Percentiles rank a stretch among this genome's conserved stretches.
Conservation (phyloP, 2,888 invertebrate species). For the Cheilosia soror region DNA sequence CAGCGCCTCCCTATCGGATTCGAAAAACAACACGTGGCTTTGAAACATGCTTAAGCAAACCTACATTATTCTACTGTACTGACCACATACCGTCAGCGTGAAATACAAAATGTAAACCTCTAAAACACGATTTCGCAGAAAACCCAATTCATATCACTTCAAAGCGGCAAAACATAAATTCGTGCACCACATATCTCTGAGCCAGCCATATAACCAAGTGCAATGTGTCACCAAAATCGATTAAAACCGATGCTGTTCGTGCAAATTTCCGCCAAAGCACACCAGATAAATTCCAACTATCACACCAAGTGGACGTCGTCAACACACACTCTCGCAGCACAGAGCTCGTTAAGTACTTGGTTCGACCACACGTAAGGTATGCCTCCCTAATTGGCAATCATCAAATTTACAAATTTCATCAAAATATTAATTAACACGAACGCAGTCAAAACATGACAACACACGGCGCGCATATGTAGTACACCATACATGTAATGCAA, state of each 20-base stretch:
- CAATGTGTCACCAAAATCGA: neutral
- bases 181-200: neutral
- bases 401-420: conserved; percentile 60
- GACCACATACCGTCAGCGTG: neutral
- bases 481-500: conserved; percentile 14
- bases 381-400: conserved; percentile 58
- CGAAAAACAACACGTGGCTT: too few species aligned
- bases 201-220: neutral
- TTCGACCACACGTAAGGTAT: conserved; percentile 19
- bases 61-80: neutral
- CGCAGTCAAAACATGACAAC: conserved; percentile 15
- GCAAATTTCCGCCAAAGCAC: neutral
- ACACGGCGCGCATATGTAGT: neutral
- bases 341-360: conserved; percentile 7
- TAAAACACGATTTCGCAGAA: neutral
- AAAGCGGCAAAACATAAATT: neutral
- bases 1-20: too few species aligned
- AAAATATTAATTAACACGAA: conserved; percentile 67
- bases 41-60: too few species aligned
- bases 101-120: neutral
- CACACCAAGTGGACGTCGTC: neutral
- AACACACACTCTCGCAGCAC: neutral
- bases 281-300: too few species aligned
- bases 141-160: neutral
- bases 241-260: neutral